Evolutionary conservation across 2,888 invertebrate genomes (phyloP), one percentile per base, ranked within the genome.

Genomic region (Aphrophora alni): DNA sequence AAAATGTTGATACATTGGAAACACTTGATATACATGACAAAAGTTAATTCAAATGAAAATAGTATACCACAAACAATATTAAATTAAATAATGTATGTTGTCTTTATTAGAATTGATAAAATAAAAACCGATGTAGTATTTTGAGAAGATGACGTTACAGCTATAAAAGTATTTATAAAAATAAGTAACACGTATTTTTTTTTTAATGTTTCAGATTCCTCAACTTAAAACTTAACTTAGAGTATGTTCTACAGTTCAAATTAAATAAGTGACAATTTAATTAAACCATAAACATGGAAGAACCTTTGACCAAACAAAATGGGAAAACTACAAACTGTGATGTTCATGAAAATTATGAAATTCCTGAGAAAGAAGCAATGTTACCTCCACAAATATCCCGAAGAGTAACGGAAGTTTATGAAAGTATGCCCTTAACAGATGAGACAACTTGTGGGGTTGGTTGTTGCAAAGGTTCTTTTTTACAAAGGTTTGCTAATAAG

Each of bases 391-490:
- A 80, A 26, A 1, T 1, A 10, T 7, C 28, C 17, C 73, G 81
- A n/a, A 74, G 81, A 51, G 76, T 80, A 44, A 80, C 91, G 83
- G 90, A 90, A 78, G 86, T 90, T 28, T 88, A 89, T 81, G 88
- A 87, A 78, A 89, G 90, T 69, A 88, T 90, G 86, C 90, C 90
- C 2, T 86, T 92, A 0, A 38, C 73, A 3, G 91, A 92, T 74
- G 92, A 93, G 77, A 92, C 92, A 0, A 88, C 90, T 1, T 93
- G 93, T 86, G 93, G 93, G 0, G 89, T 92, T 84, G 91, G 93
- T 90, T 89, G 91, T 82, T 87, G 92, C 71, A 90, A 89, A 78
- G 92, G 92, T 10, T 86, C 87, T 0, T 90, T 89, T 83, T 87
- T 93, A 77, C 93, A 93, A 86, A 90, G 88, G 87, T 87, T 90